These are phyloP conservation scores for Odontocolon sp. DNA, from an alignment of 2,888 invertebrate species.

Conservation along the genomic window DNA sequence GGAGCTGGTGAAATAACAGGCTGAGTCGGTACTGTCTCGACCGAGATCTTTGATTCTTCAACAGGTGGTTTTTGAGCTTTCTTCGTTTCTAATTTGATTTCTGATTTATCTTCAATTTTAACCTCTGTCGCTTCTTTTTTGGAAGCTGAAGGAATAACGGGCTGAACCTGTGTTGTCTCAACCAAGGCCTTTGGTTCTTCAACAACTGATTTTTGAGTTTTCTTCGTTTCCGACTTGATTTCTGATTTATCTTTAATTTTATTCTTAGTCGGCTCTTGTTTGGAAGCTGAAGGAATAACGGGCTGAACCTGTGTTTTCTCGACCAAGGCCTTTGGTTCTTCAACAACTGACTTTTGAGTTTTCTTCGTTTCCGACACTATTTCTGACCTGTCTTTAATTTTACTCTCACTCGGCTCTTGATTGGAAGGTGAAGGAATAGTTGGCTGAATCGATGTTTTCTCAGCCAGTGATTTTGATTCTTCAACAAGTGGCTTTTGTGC, in stretches of 20 bases:
- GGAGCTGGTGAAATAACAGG: neutral
- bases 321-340: neutral
- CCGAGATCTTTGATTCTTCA: neutral
- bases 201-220: neutral
- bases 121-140: neutral
- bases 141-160: neutral
- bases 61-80: neutral
- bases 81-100: neutral
- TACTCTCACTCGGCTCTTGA: neutral
- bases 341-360: neutral
- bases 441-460: neutral
- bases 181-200: neutral
- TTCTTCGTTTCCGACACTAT: neutral
- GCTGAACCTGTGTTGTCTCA: neutral
- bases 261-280: neutral
- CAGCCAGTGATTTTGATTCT: neutral
- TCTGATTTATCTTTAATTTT: constrained; percentile 1
- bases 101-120: neutral
- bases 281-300: neutral
- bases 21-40: neutral
- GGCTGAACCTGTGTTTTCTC: neutral
- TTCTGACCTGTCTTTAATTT: neutral
- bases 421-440: neutral
- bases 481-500: neutral
- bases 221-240: neutral